A percentile compares a stretch with the other conserved stretches of the same genome.
phyloP scores from a whole-genome alignment of 2,797 vertebrate species.

The Anguilla obscura region DNA sequence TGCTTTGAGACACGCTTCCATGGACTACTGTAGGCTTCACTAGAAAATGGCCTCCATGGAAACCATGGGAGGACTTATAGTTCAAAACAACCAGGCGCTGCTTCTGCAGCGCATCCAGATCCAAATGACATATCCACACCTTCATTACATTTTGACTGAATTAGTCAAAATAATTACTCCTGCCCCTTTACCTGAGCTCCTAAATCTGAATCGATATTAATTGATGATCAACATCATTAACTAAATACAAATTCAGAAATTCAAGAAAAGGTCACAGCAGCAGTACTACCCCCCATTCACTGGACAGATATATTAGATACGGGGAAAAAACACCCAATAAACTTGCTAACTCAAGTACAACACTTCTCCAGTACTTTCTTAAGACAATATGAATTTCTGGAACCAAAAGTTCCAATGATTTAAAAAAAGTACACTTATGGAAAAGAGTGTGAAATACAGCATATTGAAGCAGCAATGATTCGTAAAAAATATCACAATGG shows the following conservation, averaged over 20 bases:
- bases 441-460: neutral
- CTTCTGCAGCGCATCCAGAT: conserved; percentile 2
- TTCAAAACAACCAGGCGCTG: conserved; percentile 39
- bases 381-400: neutral
- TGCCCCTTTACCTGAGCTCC: neutral
- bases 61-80: conserved; percentile 49
- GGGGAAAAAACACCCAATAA: neutral
- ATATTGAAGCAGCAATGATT: neutral
- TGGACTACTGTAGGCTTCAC: conserved; percentile 31
- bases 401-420: neutral
- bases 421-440: neutral
- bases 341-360: neutral
- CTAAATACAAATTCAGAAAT: neutral
- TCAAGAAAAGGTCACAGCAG: neutral
- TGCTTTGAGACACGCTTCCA: conserved; percentile 30
- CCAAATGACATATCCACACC: neutral
- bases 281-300: neutral
- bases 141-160: conserved; percentile 7
- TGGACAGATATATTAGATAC: neutral
- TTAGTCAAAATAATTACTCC: neutral
- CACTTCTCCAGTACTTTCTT: neutral
- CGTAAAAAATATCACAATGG: neutral
- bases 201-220: neutral
- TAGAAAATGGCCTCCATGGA: conserved; percentile 51
- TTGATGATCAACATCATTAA: neutral